Base-by-base conservation (phyloP, 2,888 invertebrate genomes). In the Himalopsyche anomala region DNA sequence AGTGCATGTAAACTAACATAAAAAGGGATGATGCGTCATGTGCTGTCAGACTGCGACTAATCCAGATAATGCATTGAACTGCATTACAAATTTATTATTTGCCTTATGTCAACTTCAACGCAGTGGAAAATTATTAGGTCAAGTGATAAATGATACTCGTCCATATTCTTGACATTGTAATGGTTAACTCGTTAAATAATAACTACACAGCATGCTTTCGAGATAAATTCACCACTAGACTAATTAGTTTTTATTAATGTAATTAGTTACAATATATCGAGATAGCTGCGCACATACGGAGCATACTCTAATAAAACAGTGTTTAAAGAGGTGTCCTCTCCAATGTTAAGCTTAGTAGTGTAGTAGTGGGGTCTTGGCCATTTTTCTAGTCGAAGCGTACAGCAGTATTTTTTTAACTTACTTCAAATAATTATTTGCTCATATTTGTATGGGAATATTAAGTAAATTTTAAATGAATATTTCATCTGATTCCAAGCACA, bases 61-160 rank as follows among this genome's bases (percentile, higher is more conserved):
- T 62, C 19, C 62, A 82, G 19, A 85, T 56, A 36, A 80, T 79
- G 55, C 38, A 80, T 54, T 82, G 85, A 84, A 80, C 84, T 80
- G 36, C 40, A 51, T 19, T 36, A 80, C 51, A 45, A 42, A 81
- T 51, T 36, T 55, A 54, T 19, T 38, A 54, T 36, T 42, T 42
- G 69, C 45, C 36, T 28, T 45, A 28, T 19, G 45, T 81, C 62
- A 84, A 85, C 82, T 55, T 11, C 69, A 81, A 45, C 40, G 80
- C 81, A 83, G 51, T 84, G 86, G 86, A 83, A 86, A 86, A 86
- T 80, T 86, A 81, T 81, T 84, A 42, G 84, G 86, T 81, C 86
- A 86, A 83, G 42, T 40, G 54, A 79, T 80, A 81, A 84, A 81
- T 42, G 40, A n/a, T 17, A 81, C 40, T 38, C 51, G 36, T 81